Conservation (phyloP, 2,888 invertebrate species). For the Acanthoscelides obtectus region DNA sequence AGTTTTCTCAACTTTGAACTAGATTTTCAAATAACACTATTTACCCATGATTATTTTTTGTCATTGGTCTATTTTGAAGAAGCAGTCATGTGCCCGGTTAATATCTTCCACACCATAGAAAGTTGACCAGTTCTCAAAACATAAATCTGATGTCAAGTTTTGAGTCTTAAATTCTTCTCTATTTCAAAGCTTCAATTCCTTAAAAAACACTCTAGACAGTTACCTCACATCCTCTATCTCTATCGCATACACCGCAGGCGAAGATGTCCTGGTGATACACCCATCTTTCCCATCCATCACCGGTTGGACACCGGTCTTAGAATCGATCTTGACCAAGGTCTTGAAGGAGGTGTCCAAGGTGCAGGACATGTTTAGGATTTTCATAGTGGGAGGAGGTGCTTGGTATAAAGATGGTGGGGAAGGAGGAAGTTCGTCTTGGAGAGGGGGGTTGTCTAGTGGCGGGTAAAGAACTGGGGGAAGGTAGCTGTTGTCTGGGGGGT, state of each 20-base stretch:
- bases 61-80: no score
- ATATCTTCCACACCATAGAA: no score
- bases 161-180: no score
- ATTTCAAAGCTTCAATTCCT: no score
- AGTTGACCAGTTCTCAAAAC: no score
- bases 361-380: slow-evolving; percentile 42
- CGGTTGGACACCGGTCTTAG: not conserved
- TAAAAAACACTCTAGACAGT: no score
- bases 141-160: no score
- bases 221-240: slow-evolving; percentile 43
- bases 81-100: no score
- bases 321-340: slow-evolving; percentile 26
- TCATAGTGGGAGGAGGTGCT: slow-evolving; percentile 24
- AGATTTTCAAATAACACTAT: no score
- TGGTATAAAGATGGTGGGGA: slow-evolving; percentile 25
- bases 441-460: slow-evolving; percentile 22
- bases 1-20: no score
- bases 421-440: slow-evolving; percentile 12
- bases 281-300: slow-evolving; percentile 27
- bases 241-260: slow-evolving; percentile 40
- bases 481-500: slow-evolving; percentile 22
- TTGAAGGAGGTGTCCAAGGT: slow-evolving; percentile 41
- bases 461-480: slow-evolving; percentile 29
- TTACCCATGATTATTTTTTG: no score
- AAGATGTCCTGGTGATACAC: slow-evolving; percentile 22